Percentiles rank a stretch among this genome's conserved stretches.
Conservation (phyloP, 2,113 vertebrate species). For the Drymodes brunneopygia region DNA sequence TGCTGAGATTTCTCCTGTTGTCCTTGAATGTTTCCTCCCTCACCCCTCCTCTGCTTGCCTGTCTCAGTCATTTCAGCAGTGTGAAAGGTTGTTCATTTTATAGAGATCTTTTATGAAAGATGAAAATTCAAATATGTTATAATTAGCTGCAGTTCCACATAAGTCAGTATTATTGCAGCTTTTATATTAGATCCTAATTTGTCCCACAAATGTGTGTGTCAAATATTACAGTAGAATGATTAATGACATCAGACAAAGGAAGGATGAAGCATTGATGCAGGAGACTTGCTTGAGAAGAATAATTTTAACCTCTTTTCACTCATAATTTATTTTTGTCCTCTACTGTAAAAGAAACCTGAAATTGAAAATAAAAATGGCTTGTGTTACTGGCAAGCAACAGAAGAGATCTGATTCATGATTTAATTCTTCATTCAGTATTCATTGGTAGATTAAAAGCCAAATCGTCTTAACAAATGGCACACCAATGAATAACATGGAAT, state of each 20-base stretch:
- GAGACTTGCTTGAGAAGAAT: not conserved
- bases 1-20: not conserved
- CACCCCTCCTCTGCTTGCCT: not conserved
- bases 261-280: conserved; percentile 2
- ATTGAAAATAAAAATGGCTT: conserved; percentile 19
- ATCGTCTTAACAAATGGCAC: not conserved
- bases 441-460: not conserved
- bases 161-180: conserved; percentile 11
- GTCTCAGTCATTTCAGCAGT: not conserved
- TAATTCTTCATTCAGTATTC: conserved; percentile 11
- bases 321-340: conserved; percentile 2
- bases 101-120: not conserved
- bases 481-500: not conserved
- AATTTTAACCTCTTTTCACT: conserved; percentile 12
- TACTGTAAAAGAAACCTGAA: not conserved
- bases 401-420: not conserved
- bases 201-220: not conserved
- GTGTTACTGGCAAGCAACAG: not conserved
- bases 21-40: not conserved
- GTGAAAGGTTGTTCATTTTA: not conserved
- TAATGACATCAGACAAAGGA: not conserved
- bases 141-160: conserved; percentile 7
- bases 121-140: conserved; percentile 8
- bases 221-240: not conserved
- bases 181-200: not conserved